A percentile compares a stretch with the other conserved stretches of the same genome.
Conservation (phyloP, 2,797 vertebrate genomes). For the Anguilla anguilla region DNA sequence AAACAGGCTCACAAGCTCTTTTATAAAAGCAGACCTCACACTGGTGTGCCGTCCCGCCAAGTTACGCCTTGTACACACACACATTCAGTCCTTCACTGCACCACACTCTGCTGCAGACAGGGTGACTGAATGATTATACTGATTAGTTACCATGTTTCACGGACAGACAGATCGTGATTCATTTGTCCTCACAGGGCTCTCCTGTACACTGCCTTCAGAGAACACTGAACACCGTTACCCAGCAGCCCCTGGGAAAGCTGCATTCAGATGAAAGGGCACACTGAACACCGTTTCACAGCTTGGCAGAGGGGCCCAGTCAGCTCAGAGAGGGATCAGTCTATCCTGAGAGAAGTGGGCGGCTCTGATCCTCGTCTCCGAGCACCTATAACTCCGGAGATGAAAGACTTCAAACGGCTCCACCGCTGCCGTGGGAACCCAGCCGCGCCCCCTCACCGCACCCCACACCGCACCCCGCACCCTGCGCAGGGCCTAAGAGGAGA, state of each 20-base stretch:
- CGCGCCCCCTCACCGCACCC: neutral
- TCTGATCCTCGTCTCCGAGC: neutral
- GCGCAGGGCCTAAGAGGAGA: neutral
- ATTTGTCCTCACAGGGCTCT: neutral
- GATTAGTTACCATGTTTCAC: neutral
- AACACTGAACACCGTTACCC: neutral
- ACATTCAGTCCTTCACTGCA: neutral
- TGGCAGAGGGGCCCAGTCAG: too few species aligned
- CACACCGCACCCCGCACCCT: neutral
- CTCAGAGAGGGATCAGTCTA: neutral
- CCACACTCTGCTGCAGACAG: neutral
- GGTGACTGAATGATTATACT: neutral
- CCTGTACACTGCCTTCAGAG: neutral
- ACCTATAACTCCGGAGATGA: constrained; percentile 5
- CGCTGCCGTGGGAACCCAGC: neutral
- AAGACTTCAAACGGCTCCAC: constrained; percentile 18
- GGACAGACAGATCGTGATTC: neutral
- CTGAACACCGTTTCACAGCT: neutral
- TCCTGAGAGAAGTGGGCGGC: neutral
- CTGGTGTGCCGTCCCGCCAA: too few species aligned
- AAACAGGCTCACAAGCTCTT: neutral
- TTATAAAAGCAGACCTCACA: neutral
- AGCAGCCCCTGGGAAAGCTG: constrained; percentile 21
- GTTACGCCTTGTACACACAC: neutral
- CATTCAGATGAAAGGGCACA: neutral